Base-by-base conservation (phyloP, 2,797 vertebrate species). In the Remorina albescens region DNA sequence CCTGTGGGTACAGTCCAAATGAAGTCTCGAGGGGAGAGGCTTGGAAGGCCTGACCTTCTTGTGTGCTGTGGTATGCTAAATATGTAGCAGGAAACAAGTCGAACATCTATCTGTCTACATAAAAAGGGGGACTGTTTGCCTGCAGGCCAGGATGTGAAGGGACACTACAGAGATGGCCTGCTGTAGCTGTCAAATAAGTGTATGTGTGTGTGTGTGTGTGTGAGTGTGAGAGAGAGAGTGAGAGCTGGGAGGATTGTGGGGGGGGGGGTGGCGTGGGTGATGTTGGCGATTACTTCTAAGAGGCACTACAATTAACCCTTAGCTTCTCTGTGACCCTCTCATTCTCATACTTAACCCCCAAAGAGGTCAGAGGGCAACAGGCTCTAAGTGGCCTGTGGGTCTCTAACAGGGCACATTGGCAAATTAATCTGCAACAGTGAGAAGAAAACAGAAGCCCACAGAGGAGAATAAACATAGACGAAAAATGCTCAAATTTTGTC, bases 291-390 rank as follows among this genome's bases (percentile, higher is more conserved):
- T 87, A 93, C 91, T 93, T 91, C 90, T 91, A 88, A 93, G 86
- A 89, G 88, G 88, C 88, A 83, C 70, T 84, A 89, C 90, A 91
- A 93, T 94, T 94, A 92, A 93, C 93, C 88, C 89, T 80, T 82
- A 55, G 85, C 86, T 84, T 83, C 74, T 78, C 78, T 55, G 67
- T 78, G 89, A 92, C 92, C 86, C 83, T 84, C 74, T 91, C 82
- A 81, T 90, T 91, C 86, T 68, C 91, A 88, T 86, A 86, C 89
- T 92, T 93, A 91, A 90, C 91, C 91, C 83, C 69, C 58, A 63
- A 78, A 44, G 78, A 78, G 81, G 86, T 85, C 82, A 83, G 49
- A 75, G 86, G 81, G 67, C 86, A 88, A 83, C 84, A 83, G 82
- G 80, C 86, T 90, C 63, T 81, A 86, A 90, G 88, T 89, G 87